Evolutionary conservation across 1,140 invertebrate genomes (phyloP).

Genomic region (Dryas iulia): DNA sequence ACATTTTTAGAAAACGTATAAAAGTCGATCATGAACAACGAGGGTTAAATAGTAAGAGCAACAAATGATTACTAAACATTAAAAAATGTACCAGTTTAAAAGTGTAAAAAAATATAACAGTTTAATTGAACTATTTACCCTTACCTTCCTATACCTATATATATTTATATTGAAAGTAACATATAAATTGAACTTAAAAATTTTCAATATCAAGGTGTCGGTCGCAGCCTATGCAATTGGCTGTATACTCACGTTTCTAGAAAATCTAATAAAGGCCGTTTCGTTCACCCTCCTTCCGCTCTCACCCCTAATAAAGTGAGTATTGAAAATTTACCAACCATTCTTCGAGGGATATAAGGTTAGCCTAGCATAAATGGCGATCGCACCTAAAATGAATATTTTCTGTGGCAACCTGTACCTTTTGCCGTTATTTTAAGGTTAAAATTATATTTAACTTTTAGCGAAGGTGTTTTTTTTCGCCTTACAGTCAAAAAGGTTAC

Average conservation of each 20-base stretch:
- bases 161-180: neutral
- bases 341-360: conserved; percentile 79
- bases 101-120: no score
- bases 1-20: no score
- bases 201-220: conserved; percentile 58
- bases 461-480: conserved; percentile 42
- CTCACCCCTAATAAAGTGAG: conserved; percentile 79
- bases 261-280: conserved; percentile 79
- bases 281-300: conserved; percentile 66
- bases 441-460: conserved; percentile 17
- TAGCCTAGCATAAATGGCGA: conserved; percentile 64
- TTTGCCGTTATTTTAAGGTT: conserved; percentile 31
- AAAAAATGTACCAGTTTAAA: no score
- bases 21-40: no score
- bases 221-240: conserved; percentile 60
- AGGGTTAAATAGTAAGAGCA: no score
- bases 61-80: no score
- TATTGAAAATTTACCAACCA: conserved; percentile 81
- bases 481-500: conserved; percentile 46
- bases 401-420: conserved; percentile 39
- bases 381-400: conserved; percentile 45
- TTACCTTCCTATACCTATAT: no score
- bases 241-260: conserved; percentile 69
- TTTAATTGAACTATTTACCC: no score
- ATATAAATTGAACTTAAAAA: conserved; percentile 25